Conservation (phyloP, 1,140 invertebrate genomes). For the Calosoma granatense region DNA sequence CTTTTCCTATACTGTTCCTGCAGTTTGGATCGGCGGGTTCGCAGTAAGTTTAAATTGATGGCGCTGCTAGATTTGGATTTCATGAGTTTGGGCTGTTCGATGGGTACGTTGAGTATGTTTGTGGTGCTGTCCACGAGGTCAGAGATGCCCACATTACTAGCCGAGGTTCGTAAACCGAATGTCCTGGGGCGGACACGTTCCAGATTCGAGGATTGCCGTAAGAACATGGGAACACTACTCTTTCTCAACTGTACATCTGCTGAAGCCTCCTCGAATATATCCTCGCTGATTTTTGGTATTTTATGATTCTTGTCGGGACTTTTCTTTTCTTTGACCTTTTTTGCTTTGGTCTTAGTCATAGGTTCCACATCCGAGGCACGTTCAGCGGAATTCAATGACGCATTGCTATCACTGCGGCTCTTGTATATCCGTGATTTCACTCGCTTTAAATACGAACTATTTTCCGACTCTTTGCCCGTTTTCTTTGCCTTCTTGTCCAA, state of each 20-base stretch:
- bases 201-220: constrained; percentile 31
- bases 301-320: constrained; percentile 23
- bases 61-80: constrained; percentile 34
- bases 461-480: constrained; percentile 11
- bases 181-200: constrained; percentile 23
- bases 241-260: constrained; percentile 15
- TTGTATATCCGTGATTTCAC: constrained; percentile 33
- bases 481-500: constrained; percentile 14
- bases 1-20: constrained; percentile 14
- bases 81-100: constrained; percentile 25
- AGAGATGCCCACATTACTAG: constrained; percentile 16
- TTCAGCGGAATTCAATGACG: background rate
- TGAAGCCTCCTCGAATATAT: background rate
- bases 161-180: constrained; percentile 22
- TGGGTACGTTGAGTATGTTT: constrained; percentile 7
- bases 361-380: constrained; percentile 5
- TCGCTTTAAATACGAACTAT: constrained; percentile 29
- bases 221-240: constrained; percentile 25
- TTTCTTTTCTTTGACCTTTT: constrained; percentile 23
- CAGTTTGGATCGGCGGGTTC: constrained; percentile 20
- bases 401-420: constrained; percentile 24
- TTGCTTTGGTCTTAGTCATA: constrained; percentile 24
- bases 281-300: constrained; percentile 9
- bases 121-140: constrained; percentile 11
- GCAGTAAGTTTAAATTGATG: constrained; percentile 30